phyloP scores from a whole-genome alignment of 2,797 vertebrate species.

The Aldrovandia affinis region DNA sequence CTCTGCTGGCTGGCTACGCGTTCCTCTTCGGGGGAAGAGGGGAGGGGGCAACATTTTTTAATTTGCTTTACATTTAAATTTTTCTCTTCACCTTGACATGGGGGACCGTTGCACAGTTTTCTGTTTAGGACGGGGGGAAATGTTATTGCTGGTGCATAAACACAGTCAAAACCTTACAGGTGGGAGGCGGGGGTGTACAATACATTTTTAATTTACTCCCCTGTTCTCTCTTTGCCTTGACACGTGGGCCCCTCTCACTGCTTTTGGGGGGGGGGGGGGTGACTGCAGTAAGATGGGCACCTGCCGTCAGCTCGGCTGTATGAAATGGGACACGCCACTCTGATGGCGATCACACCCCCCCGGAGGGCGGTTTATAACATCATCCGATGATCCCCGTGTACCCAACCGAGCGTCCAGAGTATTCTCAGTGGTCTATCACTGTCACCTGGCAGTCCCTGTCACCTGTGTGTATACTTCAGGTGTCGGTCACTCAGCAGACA shows the following conservation, averaged over 20 bases:
- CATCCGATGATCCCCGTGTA: slow-evolving; percentile 73
- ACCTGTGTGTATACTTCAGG: slow-evolving; percentile 47
- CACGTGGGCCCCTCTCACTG: not conserved
- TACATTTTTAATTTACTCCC: not conserved
- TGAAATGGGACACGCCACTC: slow-evolving; percentile 73
- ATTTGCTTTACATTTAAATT: not conserved
- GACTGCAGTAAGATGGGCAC: not conserved
- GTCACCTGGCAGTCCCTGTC: slow-evolving; percentile 52
- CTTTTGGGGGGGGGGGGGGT: too few relatives aligned
- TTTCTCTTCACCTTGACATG: too few relatives aligned
- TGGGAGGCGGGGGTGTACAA: too few relatives aligned
- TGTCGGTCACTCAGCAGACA: slow-evolving; percentile 41
- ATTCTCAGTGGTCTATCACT: slow-evolving; percentile 64
- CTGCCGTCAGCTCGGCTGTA: slow-evolving; percentile 41
- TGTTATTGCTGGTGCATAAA: too few relatives aligned
- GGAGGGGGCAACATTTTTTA: slow-evolving; percentile 3
- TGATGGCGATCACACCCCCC: slow-evolving; percentile 72
- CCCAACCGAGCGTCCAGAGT: slow-evolving; percentile 76
- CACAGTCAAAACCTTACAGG: too few relatives aligned
- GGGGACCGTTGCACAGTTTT: too few relatives aligned
- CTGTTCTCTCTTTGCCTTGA: too few relatives aligned
- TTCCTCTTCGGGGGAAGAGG: not conserved
- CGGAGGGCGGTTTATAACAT: slow-evolving; percentile 67
- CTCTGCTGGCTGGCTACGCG: not conserved
- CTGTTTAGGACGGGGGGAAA: too few relatives aligned